These are phyloP conservation scores for Karalla daura DNA, from an alignment of 2,797 vertebrate genomes.

Conservation along the genomic window DNA sequence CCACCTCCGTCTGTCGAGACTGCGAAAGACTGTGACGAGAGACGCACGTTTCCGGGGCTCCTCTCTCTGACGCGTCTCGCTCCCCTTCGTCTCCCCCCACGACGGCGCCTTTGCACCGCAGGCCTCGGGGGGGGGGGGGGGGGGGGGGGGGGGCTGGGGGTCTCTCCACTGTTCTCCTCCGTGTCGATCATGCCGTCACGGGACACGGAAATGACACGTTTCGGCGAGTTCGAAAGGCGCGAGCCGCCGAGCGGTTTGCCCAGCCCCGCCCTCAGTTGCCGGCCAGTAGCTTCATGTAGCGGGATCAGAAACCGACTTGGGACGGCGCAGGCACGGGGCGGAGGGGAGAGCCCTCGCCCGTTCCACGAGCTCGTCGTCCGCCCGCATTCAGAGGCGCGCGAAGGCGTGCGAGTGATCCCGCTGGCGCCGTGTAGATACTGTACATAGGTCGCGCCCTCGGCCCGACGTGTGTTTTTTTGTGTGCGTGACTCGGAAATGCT, in stretches of 20 bases:
- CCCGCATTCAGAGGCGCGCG: too few relatives aligned
- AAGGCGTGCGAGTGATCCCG: conserved; percentile 22
- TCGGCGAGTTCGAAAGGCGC: too few relatives aligned
- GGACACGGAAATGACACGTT: conserved; percentile 6
- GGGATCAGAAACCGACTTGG: conserved; percentile 24
- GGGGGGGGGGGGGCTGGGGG: too few relatives aligned
- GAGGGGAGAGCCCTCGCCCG: too few relatives aligned
- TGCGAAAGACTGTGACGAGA: conserved; percentile 80
- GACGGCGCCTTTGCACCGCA: conserved; percentile 53
- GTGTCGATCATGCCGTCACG: neutral
- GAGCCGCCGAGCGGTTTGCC: too few relatives aligned
- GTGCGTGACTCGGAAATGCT: conserved; percentile 38
- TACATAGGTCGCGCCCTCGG: conserved; percentile 52
- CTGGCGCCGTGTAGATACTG: conserved; percentile 64
- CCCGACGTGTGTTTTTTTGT: conserved; percentile 49
- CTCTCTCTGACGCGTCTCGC: conserved; percentile 54
- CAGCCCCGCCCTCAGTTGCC: too few relatives aligned
- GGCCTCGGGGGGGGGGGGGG: too few relatives aligned
- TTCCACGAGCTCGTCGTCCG: too few relatives aligned
- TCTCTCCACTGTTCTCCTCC: conserved; percentile 29
- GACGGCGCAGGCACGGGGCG: too few relatives aligned
- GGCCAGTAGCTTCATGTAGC: conserved; percentile 73
- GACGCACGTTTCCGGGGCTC: conserved; percentile 66
- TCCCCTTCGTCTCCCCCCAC: conserved; percentile 38
- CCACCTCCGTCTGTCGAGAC: conserved; percentile 60